phyloP scores from a whole-genome alignment of 2,113 vertebrate genomes.

The Garra rufa region DNA sequence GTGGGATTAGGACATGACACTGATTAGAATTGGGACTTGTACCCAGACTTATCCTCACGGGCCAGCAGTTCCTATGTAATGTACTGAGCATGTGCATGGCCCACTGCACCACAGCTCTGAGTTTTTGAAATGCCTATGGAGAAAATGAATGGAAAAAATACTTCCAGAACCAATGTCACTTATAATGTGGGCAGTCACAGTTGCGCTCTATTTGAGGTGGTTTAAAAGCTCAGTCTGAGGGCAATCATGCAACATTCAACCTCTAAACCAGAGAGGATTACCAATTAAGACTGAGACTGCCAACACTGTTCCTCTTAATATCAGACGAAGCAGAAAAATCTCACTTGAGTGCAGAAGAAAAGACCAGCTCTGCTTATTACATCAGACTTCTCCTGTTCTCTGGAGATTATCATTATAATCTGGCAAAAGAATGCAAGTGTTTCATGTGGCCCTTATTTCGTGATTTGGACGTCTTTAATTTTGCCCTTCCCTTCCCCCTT shows the following conservation, averaged over 20 bases:
- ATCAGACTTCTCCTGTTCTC: neutral
- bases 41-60: neutral
- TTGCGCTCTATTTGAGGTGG: neutral
- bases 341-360: neutral
- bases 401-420: slow-evolving; percentile 2
- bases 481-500: neutral
- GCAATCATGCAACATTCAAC: slow-evolving; percentile 18
- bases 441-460: slow-evolving; percentile 26
- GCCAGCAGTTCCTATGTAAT: neutral
- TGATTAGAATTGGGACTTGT: neutral
- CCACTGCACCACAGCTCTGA: neutral
- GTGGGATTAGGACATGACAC: neutral
- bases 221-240: slow-evolving; percentile 1
- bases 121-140: neutral
- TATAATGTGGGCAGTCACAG: neutral
- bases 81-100: neutral
- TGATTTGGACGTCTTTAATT: slow-evolving; percentile 14
- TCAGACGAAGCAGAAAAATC: neutral
- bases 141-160: neutral
- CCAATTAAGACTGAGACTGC: slow-evolving; percentile 14
- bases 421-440: slow-evolving; percentile 6
- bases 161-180: neutral
- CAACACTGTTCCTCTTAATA: slow-evolving; percentile 19
- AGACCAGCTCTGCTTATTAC: neutral
- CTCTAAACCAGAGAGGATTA: slow-evolving; percentile 5